Percentiles rank a stretch among this genome's conserved stretches.
These are phyloP conservation scores for Euwallacea similis DNA, from an alignment of 1,140 invertebrate species.

Conservation along the genomic window DNA sequence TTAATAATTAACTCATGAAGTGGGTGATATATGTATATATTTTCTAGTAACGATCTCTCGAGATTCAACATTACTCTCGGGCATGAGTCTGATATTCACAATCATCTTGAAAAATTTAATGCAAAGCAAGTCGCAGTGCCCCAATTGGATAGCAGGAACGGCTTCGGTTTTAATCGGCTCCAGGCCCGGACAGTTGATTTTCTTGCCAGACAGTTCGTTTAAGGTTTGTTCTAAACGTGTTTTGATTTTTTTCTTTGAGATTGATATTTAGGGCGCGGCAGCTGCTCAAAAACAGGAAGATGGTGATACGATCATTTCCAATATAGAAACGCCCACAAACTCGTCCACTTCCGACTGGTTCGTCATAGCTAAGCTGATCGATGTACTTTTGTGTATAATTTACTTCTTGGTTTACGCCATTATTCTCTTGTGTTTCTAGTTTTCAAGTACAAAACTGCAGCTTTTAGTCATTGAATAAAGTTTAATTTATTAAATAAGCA, in stretches of 20 bases:
- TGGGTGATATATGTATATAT: background rate
- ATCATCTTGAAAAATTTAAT: conserved; percentile 43
- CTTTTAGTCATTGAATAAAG: too few species aligned
- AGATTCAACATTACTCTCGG: conserved; percentile 47
- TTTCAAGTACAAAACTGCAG: background rate
- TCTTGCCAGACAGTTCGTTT: conserved; percentile 43
- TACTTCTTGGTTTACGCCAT: conserved; percentile 43
- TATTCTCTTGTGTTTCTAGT: conserved; percentile 39
- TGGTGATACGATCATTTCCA: conserved; percentile 42
- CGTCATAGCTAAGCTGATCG: conserved; percentile 43
- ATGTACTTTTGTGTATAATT: conserved; percentile 42
- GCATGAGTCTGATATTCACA: conserved; percentile 44
- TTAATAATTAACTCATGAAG: background rate
- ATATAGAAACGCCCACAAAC: conserved; percentile 4
- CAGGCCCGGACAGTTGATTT: conserved; percentile 44
- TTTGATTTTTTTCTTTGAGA: conserved; percentile 10
- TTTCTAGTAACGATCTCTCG: conserved; percentile 47
- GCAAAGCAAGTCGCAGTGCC: conserved; percentile 34
- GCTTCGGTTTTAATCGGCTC: conserved; percentile 42
- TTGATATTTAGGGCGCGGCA: conserved; percentile 38
- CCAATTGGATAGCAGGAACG: conserved; percentile 42
- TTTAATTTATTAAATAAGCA: too few species aligned
- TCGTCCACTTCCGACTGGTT: conserved; percentile 39
- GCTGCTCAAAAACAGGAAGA: conserved; percentile 44
- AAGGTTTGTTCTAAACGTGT: conserved; percentile 36